Percentiles rank a stretch among this genome's conserved stretches.
Evolutionary conservation across 2,888 invertebrate genomes (phyloP).

Genomic region (Morinoia aosen): DNA sequence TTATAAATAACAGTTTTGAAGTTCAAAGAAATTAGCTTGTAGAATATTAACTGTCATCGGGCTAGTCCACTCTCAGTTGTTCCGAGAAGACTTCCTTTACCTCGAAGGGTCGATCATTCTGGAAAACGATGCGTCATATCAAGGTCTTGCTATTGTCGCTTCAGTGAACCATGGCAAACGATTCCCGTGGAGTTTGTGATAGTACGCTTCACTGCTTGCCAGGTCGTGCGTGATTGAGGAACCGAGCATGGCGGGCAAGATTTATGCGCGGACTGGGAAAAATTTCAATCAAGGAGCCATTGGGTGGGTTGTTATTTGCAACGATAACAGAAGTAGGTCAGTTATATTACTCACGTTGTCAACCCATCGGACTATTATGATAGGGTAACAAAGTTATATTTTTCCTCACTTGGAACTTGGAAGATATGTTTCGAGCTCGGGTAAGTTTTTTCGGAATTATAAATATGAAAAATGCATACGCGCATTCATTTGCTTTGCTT

Average conservation of each 20-base stretch:
- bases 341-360: background rate
- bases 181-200: conserved; percentile 31
- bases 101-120: conserved; percentile 33
- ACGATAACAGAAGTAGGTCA: background rate
- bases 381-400: background rate
- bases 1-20: background rate
- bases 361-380: background rate
- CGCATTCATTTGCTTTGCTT: background rate
- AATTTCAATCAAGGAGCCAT: background rate
- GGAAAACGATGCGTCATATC: conserved; percentile 15
- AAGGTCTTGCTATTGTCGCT: background rate
- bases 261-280: background rate
- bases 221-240: background rate
- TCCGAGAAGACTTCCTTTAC: background rate
- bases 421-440: background rate
- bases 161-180: conserved; percentile 33
- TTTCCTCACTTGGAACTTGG: too few relatives aligned
- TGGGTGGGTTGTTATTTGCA: background rate
- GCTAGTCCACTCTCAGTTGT: background rate
- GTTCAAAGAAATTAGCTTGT: background rate
- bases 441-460: background rate
- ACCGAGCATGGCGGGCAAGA: background rate
- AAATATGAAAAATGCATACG: background rate
- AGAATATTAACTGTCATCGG: background rate
- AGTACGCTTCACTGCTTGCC: conserved; percentile 28